Base-by-base conservation (phyloP, 1,140 invertebrate species). In the Bombus sylvicola region DNA sequence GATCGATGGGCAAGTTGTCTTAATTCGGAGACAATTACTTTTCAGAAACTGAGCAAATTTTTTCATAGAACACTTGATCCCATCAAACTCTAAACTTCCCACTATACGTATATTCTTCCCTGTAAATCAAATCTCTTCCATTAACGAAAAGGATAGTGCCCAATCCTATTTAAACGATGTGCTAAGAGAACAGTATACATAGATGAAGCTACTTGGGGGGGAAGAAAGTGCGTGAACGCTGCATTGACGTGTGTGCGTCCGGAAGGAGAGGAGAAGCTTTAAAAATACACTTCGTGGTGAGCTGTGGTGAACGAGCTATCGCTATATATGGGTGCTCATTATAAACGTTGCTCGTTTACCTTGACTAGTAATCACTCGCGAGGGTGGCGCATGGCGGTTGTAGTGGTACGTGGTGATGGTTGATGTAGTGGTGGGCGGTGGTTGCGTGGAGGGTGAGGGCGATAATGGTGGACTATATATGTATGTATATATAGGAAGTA, bases 331-430 rank as follows among this genome's bases (percentile, higher is more conserved):
- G 47, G 87, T 89, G 89, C 88, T 85, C 73, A 89, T 81, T 87
- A 91, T 79, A 91, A 91, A 89, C 89, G 80, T 91, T 89, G 90
- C 89, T 91, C 89, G 91, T 92, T 94, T 94, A 94, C 94, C 94
- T 95, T 94, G 94, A 95, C 94, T 95, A 94, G 92, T 91, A 92
- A 59, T 93, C 91, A 92, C 92, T 93, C 91, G 92, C 89, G 91
- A 90, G 91, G 92, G 91, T 94, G 93, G 91, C 94, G 91, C 91
- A 91, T 92, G 90, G 92, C 92, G 90, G 91, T 92, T 91, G 88
- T 91, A 86, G 89, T 89, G 83, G 84, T 93, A 91, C 91, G 87
- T 92, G 90, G 88, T 92, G 92, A 91, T 92, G 85, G 87, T 92
- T 91, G 91, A 93, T 90, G 91, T 88, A 88, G 90, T 90, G 87